Percentiles rank a stretch among this genome's conserved stretches.
phyloP scores from a whole-genome alignment of 2,888 invertebrate species.

The Harpalus rubripes region DNA sequence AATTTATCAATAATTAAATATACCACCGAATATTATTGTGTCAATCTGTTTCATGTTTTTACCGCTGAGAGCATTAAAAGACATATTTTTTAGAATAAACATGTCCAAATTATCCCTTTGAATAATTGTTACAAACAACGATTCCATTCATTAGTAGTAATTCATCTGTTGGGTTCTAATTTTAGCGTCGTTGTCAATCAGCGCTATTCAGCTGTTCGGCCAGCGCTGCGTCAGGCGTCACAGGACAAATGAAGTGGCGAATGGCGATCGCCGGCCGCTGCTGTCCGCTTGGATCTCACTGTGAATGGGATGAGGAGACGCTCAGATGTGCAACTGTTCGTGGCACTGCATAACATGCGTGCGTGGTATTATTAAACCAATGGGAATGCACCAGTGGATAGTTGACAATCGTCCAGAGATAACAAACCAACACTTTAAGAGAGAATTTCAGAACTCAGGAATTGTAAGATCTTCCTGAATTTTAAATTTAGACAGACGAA shows the following conservation, averaged over 20 bases:
- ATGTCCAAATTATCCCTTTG: background rate
- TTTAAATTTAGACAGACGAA: background rate
- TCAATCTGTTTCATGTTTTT: too few species aligned
- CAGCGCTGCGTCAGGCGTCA: constrained; percentile 3
- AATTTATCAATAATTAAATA: too few species aligned
- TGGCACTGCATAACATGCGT: constrained; percentile 11
- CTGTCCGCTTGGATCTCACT: constrained; percentile 32
- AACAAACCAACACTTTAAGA: background rate
- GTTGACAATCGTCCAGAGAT: constrained; percentile 1
- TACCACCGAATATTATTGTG: too few species aligned
- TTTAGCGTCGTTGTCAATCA: constrained; percentile 35
- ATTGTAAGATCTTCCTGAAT: background rate
- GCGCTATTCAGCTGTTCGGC: constrained; percentile 40
- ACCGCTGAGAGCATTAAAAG: too few species aligned
- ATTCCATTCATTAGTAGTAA: constrained; percentile 11
- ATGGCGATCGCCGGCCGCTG: background rate
- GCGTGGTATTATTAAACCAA: constrained; percentile 27
- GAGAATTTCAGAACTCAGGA: background rate
- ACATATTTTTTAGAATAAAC: background rate
- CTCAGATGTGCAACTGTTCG: constrained; percentile 29
- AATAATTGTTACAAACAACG: background rate
- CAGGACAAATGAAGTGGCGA: constrained; percentile 51
- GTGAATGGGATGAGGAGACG: constrained; percentile 50
- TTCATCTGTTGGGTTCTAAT: constrained; percentile 28
- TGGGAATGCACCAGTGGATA: background rate